Conservation (phyloP, 2,113 vertebrate species). For the Tonatia bakeri region DNA sequence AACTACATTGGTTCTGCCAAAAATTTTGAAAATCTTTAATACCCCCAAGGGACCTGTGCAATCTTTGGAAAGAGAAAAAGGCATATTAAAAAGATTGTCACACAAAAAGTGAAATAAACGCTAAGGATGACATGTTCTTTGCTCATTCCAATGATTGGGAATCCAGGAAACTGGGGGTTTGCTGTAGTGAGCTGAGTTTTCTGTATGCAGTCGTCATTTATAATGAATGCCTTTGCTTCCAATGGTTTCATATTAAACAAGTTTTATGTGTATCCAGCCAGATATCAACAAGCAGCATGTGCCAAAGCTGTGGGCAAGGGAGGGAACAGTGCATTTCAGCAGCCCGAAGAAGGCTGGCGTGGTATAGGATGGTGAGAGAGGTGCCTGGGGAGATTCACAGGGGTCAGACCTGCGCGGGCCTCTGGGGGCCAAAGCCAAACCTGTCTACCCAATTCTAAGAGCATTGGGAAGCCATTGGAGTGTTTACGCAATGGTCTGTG, state of each 20-base stretch:
- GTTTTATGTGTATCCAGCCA: background rate
- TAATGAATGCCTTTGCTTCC: background rate
- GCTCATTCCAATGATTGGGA: background rate
- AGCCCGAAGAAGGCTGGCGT: background rate
- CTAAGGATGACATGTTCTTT: background rate
- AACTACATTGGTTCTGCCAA: background rate
- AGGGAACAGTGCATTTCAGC: background rate
- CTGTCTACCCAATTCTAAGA: background rate
- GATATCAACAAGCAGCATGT: background rate
- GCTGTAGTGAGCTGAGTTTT: background rate
- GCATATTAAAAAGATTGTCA: background rate
- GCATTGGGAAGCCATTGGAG: background rate
- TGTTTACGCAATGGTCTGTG: background rate
- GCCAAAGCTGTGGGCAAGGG: background rate
- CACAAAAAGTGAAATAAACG: background rate
- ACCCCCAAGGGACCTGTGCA: background rate
- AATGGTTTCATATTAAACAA: background rate
- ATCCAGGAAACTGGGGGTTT: background rate
- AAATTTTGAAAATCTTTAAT: background rate
- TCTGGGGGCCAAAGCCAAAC: background rate
- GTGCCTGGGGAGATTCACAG: background rate
- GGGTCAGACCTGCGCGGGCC: background rate
- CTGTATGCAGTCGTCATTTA: background rate
- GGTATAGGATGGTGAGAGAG: background rate
- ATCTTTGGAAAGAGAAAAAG: conserved; percentile 19